These are phyloP conservation scores for Peribatodes rhomboidaria DNA, from an alignment of 2,888 invertebrate genomes.

Conservation along the genomic window DNA sequence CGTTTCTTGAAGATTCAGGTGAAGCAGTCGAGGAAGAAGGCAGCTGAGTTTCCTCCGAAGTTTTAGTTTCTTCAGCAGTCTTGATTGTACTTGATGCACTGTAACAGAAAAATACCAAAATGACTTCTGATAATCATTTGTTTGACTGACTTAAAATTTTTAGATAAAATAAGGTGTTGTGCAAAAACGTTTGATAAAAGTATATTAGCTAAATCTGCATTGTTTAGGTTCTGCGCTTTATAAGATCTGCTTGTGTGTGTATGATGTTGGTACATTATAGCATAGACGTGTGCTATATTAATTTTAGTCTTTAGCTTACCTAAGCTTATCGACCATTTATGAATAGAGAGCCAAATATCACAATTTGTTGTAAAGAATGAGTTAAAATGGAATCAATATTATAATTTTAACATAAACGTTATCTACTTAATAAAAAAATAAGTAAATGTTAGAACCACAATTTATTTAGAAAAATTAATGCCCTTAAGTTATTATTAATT, in stretches of 20 bases:
- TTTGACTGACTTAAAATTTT: too few species aligned
- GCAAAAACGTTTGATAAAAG: too few species aligned
- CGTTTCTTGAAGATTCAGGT: constrained; percentile 68
- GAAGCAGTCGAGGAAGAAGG: constrained; percentile 43
- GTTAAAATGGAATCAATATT: not conserved
- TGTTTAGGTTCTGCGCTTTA: too few species aligned
- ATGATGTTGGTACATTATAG: too few species aligned
- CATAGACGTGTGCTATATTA: too few species aligned
- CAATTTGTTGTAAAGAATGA: not conserved
- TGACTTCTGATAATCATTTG: not conserved
- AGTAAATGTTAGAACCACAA: not conserved
- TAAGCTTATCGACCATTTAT: too few species aligned
- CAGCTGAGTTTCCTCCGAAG: constrained; percentile 38
- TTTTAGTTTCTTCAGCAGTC: constrained; percentile 38
- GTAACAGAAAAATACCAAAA: constrained; percentile 47
- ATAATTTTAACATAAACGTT: not conserved
- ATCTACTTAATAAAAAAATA: not conserved
- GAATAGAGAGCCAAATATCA: not conserved
- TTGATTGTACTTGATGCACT: constrained; percentile 46
- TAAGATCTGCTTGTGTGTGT: too few species aligned
- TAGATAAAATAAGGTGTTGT: too few species aligned
- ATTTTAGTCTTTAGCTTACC: too few species aligned
- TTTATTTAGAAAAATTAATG: not conserved
- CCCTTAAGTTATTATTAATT: too few species aligned
- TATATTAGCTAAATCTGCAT: too few species aligned